A percentile compares a stretch with the other conserved stretches of the same genome.
These are phyloP conservation scores for Tenebrio molitor DNA, from an alignment of 1,140 invertebrate species.

Conservation along the genomic window DNA sequence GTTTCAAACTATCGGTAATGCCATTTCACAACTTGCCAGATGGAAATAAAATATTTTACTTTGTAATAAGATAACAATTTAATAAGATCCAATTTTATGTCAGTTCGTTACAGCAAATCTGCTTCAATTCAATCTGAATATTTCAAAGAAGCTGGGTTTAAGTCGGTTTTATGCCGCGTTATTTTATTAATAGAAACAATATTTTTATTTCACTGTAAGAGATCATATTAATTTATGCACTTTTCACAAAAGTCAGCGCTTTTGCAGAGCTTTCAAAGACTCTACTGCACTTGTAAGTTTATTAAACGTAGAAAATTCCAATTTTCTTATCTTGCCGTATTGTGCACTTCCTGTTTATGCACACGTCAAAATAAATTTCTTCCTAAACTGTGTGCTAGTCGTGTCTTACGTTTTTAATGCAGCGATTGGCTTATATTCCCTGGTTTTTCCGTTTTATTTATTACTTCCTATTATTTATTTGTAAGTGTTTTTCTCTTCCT, in stretches of 20 bases:
- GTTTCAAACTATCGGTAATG: too few species aligned
- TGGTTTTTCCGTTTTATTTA: too few species aligned
- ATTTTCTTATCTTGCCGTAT: background rate
- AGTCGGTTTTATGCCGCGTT: slow-evolving; percentile 13
- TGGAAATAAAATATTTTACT: too few species aligned
- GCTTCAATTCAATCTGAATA: slow-evolving; percentile 6
- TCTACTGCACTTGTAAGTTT: background rate
- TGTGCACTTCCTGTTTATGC: background rate
- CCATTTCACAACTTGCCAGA: too few species aligned
- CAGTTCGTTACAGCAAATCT: slow-evolving; percentile 18
- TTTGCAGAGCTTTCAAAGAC: background rate
- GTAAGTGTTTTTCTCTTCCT: too few species aligned
- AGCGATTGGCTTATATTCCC: too few species aligned
- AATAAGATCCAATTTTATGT: slow-evolving; percentile 20
- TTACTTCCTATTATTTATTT: too few species aligned
- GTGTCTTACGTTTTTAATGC: too few species aligned
- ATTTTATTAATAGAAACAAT: slow-evolving; percentile 35
- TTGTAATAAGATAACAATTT: background rate
- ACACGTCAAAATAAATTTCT: background rate
- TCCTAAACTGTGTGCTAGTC: too few species aligned
- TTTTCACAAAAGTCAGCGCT: background rate
- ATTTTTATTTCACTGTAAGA: background rate
- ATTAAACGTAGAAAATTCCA: background rate
- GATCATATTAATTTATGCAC: slow-evolving; percentile 5
- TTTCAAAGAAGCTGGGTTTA: slow-evolving; percentile 17